phyloP scores from a whole-genome alignment of 2,888 invertebrate species.

The Dusona sp. region DNA sequence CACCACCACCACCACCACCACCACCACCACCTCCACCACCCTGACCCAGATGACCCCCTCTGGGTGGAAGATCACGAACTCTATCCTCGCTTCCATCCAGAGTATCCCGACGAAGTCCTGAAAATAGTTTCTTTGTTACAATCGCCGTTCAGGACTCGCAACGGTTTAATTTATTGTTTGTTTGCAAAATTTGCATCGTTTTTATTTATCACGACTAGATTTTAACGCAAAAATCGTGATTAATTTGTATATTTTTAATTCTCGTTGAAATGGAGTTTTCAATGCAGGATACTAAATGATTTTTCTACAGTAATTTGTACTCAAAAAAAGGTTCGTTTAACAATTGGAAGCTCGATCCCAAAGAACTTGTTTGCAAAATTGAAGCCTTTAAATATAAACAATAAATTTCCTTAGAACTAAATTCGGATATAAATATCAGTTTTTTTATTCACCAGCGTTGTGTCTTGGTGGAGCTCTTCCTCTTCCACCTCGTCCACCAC shows the following conservation, averaged over 20 bases:
- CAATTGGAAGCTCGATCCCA: background rate
- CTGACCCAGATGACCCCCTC: conserved; percentile 78
- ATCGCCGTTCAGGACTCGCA: background rate
- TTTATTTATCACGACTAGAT: background rate
- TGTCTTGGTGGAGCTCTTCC: conserved; percentile 84
- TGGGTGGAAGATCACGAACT: conserved; percentile 84
- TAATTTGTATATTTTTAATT: too few species aligned
- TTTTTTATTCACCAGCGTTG: conserved; percentile 86
- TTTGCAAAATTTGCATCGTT: background rate
- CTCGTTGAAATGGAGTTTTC: too few species aligned
- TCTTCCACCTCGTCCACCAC: conserved; percentile 87
- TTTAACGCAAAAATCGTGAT: background rate
- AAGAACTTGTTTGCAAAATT: background rate
- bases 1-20: too few species aligned
- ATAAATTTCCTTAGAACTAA: background rate
- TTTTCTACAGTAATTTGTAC: background rate
- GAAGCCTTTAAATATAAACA: background rate
- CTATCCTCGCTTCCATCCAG: conserved; percentile 89
- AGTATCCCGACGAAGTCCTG: conserved; percentile 88
- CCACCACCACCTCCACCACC: conserved; percentile 75
- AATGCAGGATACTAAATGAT: too few species aligned
- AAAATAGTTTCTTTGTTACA: conserved; percentile 15
- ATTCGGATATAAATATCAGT: background rate
- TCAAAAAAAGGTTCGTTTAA: background rate
- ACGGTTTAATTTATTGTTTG: background rate